These are phyloP conservation scores for Dasyurus viverrinus DNA, from an alignment of 2,113 vertebrate genomes.

Conservation along the genomic window DNA sequence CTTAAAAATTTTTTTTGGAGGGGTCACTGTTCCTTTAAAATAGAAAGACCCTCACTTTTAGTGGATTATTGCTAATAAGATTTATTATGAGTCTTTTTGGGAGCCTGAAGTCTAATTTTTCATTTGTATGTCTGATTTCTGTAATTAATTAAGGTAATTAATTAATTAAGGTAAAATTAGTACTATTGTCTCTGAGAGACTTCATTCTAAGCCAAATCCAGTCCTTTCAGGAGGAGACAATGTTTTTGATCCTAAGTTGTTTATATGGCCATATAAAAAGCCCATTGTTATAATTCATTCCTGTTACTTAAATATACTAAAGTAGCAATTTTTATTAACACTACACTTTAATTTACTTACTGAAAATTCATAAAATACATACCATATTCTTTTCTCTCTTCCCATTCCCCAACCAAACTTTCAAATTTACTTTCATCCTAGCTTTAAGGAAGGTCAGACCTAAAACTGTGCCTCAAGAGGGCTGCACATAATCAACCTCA, in stretches of 20 bases:
- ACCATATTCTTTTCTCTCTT: neutral
- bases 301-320: neutral
- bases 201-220: neutral
- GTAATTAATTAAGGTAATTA: too few relatives aligned
- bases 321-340: neutral
- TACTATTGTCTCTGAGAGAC: neutral
- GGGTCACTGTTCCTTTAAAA: too few relatives aligned
- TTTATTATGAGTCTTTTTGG: neutral
- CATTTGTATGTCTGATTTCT: neutral
- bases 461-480: conserved; percentile 71
- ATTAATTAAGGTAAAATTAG: neutral
- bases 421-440: conserved; percentile 64
- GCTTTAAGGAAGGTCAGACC: conserved; percentile 62
- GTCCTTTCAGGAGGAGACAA: neutral
- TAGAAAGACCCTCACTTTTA: neutral
- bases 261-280: neutral
- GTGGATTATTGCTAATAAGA: neutral
- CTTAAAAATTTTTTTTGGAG: too few relatives aligned
- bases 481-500: conserved; percentile 66
- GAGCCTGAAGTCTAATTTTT: neutral
- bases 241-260: neutral
- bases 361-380: neutral
- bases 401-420: conserved; percentile 21
- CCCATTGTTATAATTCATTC: neutral
- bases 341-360: neutral